A percentile compares a stretch with the other conserved stretches of the same genome.
Conservation (phyloP, 2,797 vertebrate genomes). For the Gymnodraco acuticeps region DNA sequence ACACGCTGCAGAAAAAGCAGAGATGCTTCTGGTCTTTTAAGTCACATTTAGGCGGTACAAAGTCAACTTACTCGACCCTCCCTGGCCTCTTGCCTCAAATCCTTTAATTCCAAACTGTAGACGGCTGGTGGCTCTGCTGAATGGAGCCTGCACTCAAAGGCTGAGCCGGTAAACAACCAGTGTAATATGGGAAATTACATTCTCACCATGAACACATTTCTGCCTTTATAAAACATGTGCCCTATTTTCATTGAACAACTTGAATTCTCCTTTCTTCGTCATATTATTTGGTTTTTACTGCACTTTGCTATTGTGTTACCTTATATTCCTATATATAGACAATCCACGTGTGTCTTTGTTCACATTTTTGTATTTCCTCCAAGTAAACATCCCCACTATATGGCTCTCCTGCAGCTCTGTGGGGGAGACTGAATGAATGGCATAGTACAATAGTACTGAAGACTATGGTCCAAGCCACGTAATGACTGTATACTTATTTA, state of each 20-base stretch:
- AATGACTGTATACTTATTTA: constrained; percentile 31
- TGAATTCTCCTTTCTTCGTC: neutral
- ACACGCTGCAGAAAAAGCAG: constrained; percentile 8
- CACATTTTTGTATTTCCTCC: constrained; percentile 10
- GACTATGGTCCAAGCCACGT: constrained; percentile 13
- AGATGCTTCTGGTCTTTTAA: constrained; percentile 35
- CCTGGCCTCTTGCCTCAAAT: constrained; percentile 54
- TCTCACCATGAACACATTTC: constrained; percentile 29
- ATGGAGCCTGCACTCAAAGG: constrained; percentile 32
- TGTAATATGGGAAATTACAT: constrained; percentile 52
- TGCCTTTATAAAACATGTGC: constrained; percentile 22
- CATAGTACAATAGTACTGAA: constrained; percentile 24
- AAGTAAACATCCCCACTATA: constrained; percentile 32
- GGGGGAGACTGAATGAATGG: constrained; percentile 25
- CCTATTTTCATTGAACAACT: constrained; percentile 7
- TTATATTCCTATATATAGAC: constrained; percentile 4
- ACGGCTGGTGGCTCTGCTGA: constrained; percentile 41
- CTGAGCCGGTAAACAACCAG: constrained; percentile 54
- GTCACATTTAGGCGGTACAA: constrained; percentile 34
- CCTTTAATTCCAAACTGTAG: constrained; percentile 68
- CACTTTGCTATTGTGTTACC: constrained; percentile 13
- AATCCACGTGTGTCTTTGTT: constrained; percentile 11
- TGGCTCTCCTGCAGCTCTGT: constrained; percentile 25
- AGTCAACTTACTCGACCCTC: constrained; percentile 28
- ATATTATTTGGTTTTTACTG: constrained; percentile 2